Conservation (phyloP, 1,140 invertebrate species). For the Laupala kohalensis region DNA sequence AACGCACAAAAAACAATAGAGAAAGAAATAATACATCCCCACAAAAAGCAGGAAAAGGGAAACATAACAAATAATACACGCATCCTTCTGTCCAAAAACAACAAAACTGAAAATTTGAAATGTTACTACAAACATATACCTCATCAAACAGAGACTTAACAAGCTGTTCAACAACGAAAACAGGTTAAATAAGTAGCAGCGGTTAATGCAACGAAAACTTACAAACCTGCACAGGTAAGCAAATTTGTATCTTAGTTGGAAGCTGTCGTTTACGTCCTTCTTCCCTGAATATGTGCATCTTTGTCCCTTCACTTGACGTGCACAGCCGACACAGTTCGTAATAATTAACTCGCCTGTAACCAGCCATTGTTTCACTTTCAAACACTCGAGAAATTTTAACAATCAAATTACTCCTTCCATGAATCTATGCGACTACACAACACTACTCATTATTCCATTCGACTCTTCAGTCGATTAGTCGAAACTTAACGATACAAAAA, state of each 20-base stretch:
- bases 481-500: too few species aligned
- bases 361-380: slow-evolving; percentile 36
- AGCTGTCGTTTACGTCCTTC: slow-evolving; percentile 48
- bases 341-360: slow-evolving; percentile 51
- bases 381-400: background rate
- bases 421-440: too few species aligned
- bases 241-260: slow-evolving; percentile 46
- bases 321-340: slow-evolving; percentile 55
- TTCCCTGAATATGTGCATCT: slow-evolving; percentile 49
- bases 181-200: background rate
- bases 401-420: background rate
- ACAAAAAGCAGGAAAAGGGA: background rate
- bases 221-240: slow-evolving; percentile 42
- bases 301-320: slow-evolving; percentile 46
- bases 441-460: background rate
- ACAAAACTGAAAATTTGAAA: background rate
- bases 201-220: background rate
- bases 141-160: background rate
- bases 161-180: background rate
- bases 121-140: too few species aligned
- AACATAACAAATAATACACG: background rate
- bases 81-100: background rate
- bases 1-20: too few species aligned
- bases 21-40: too few species aligned
- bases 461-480: background rate